Percentiles rank a stretch among this genome's conserved stretches.
Conservation (phyloP, 2,797 vertebrate species). For the Rhinophrynus dorsalis region DNA sequence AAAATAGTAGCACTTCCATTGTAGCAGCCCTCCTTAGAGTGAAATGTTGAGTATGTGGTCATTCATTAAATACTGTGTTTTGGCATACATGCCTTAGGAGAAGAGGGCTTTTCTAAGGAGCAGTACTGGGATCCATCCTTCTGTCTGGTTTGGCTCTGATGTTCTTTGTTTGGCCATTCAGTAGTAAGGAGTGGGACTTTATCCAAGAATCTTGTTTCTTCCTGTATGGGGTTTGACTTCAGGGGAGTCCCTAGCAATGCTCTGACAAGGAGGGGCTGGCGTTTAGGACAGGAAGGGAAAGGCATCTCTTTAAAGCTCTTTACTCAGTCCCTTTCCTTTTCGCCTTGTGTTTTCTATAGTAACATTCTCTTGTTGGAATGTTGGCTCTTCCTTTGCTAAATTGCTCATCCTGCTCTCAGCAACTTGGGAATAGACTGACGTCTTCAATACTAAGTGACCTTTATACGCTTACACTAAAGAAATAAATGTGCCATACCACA, state of each 20-base stretch:
- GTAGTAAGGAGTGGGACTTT: no score
- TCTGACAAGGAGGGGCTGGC: not conserved
- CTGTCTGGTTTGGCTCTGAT: no score
- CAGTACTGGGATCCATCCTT: no score
- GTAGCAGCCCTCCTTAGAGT: no score
- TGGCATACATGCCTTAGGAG: no score
- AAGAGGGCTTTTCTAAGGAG: no score
- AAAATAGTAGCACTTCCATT: no score
- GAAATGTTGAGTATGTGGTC: no score
- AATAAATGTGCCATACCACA: no score
- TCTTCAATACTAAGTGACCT: not conserved
- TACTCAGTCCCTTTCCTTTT: not conserved
- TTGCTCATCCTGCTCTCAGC: slow-evolving; percentile 20
- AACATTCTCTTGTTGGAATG: slow-evolving; percentile 9
- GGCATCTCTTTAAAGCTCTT: slow-evolving; percentile 3
- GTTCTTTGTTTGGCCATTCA: no score
- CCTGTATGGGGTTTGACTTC: slow-evolving; percentile 9
- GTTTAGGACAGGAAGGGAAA: slow-evolving; percentile 12
- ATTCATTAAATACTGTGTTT: no score
- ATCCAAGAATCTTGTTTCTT: not conserved
- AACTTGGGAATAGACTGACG: not conserved
- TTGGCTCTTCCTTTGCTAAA: slow-evolving; percentile 25
- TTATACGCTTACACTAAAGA: not conserved
- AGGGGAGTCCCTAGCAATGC: slow-evolving; percentile 4
- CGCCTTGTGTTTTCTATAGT: not conserved